Base-by-base conservation (phyloP, 2,113 vertebrate species). In the Siniperca knerii region DNA sequence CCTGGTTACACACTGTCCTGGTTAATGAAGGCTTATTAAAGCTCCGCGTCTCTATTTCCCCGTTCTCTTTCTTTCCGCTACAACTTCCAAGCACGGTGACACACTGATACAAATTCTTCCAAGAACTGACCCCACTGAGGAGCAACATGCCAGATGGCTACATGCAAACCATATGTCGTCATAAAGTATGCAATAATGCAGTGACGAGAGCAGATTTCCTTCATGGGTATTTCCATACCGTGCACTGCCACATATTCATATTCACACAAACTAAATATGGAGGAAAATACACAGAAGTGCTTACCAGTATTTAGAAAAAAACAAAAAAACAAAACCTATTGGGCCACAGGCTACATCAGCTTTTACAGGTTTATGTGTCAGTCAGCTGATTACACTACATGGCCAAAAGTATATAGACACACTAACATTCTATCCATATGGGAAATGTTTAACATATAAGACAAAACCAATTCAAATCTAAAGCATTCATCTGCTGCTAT, bases 131-230 rank as follows among this genome's bases (percentile, higher is more conserved):
- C 75, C 57, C 33, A 35, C 62, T n/a, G 7, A 40, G 6, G 57
- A 23, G 61, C 57, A 23, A 29, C 21, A 4, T 0, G 79, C 0
- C 89, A 89, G 90, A 94, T 89, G 91, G 90, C 79, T 37, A 9
- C 81, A 88, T 33, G 57, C 58, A 79, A 76, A 91, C 37, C 90
- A 92, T 90, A 90, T 93, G 88, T 81, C 72, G 79, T 85, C 85
- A 92, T 93, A 72, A 93, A 93, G 55, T 61, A 88, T 93, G 89
- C 78, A 92, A 75, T 75, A 29, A 88, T 61, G 60, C 42, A 73
- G 71, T 0, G n/a, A 69, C 44, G 81, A 7, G 42, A n/a, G 78
- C 78, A 76, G 54, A 81, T 58, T 71, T n/a, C n/a, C 61, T 12
- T 60, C 52, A 64, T 37, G 77, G 8, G 37, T 29, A 1, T 52